Evolutionary conservation across 2,888 invertebrate genomes (phyloP).

Genomic region (Eurytoma adleriae): DNA sequence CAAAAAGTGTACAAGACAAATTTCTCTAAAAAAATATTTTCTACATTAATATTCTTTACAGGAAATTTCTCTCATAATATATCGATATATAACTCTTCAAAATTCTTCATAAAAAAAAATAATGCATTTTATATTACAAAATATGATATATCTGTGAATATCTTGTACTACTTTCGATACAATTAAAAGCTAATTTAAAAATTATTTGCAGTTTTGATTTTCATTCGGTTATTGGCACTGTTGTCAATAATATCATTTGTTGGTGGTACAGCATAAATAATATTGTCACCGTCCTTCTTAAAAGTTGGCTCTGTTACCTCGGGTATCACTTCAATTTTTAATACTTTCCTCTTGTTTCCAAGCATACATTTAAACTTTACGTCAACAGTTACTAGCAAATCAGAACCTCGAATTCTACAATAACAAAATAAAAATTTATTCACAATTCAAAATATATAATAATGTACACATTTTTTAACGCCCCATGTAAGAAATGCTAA

Average conservation of each 20-base stretch:
- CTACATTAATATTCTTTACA: conserved; percentile 12
- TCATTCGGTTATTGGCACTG: conserved; percentile 71
- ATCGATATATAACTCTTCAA: conserved; percentile 44
- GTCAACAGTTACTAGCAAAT: conserved; percentile 86
- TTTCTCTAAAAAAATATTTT: conserved; percentile 32
- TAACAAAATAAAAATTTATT: conserved; percentile 56
- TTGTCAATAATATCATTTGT: conserved; percentile 76
- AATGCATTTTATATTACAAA: conserved; percentile 53
- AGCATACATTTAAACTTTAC: conserved; percentile 87
- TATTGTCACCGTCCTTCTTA: conserved; percentile 76
- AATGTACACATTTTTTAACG: neutral
- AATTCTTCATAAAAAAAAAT: conserved; percentile 54
- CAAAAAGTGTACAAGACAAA: conserved; percentile 34
- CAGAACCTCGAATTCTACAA: conserved; percentile 82
- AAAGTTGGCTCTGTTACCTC: conserved; percentile 77
- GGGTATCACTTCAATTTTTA: conserved; percentile 80
- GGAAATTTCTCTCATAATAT: neutral
- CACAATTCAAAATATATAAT: conserved; percentile 18
- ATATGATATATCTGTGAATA: conserved; percentile 53
- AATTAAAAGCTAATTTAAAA: conserved; percentile 36
- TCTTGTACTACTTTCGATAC: conserved; percentile 44
- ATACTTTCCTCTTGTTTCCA: conserved; percentile 85
- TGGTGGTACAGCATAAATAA: conserved; percentile 78
- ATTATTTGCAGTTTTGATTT: conserved; percentile 77
- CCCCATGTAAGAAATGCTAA: too few species aligned